phyloP scores from a whole-genome alignment of 2,113 vertebrate species.

The Corythornis vintsioides region DNA sequence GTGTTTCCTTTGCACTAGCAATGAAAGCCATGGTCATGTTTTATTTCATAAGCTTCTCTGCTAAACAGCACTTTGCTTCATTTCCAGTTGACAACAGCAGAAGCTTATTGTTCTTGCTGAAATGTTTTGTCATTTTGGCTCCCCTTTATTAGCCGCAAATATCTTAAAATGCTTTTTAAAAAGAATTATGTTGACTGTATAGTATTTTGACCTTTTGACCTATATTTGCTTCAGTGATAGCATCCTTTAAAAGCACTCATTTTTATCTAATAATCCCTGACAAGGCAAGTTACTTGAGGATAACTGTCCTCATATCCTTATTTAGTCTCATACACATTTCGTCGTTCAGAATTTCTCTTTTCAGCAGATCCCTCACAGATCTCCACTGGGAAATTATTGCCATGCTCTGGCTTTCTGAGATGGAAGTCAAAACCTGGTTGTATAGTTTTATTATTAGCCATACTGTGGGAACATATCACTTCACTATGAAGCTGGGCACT shows the following conservation, averaged over 20 bases:
- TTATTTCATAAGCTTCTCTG: conserved; percentile 11
- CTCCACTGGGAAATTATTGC: background rate
- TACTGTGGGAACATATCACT: background rate
- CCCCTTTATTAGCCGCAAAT: background rate
- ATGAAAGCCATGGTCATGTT: background rate
- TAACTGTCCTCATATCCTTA: background rate
- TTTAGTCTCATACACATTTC: background rate
- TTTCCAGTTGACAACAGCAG: background rate
- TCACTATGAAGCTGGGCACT: background rate
- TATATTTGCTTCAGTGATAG: background rate
- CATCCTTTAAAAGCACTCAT: background rate
- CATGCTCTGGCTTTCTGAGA: conserved; percentile 11
- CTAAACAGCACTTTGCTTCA: background rate
- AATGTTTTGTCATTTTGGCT: conserved; percentile 7
- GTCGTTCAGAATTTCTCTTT: background rate
- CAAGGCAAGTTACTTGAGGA: background rate
- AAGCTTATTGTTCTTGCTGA: conserved; percentile 11
- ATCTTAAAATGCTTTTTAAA: background rate
- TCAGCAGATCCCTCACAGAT: background rate
- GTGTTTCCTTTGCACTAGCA: background rate
- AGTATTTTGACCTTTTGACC: background rate
- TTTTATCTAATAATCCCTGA: background rate
- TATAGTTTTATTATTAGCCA: background rate
- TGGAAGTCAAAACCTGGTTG: background rate
- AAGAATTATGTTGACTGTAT: background rate